These are phyloP conservation scores for Babyrousa celebensis DNA, from an alignment of 2,797 vertebrate genomes.

Conservation along the genomic window DNA sequence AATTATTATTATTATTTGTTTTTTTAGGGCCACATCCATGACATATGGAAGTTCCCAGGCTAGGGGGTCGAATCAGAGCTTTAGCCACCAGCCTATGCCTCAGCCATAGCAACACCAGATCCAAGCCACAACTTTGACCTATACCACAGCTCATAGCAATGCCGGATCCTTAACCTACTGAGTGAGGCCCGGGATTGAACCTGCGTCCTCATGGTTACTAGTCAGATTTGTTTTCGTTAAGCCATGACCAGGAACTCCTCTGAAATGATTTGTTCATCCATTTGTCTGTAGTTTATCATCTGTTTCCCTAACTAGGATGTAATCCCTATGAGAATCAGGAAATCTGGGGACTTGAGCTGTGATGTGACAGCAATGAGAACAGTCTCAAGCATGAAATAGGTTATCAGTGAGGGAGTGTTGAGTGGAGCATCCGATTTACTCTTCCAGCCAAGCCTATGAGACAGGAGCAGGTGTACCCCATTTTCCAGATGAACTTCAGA, in stretches of 20 bases:
- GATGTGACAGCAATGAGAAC: background rate
- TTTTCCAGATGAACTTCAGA: conserved; percentile 2
- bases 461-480: background rate
- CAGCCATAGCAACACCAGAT: too few relatives aligned
- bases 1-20: background rate
- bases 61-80: too few relatives aligned
- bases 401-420: background rate
- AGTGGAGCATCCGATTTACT: background rate
- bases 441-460: background rate
- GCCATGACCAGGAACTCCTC: too few relatives aligned
- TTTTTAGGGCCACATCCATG: too few relatives aligned
- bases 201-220: too few relatives aligned
- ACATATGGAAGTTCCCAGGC: too few relatives aligned
- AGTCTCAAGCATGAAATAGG: background rate
- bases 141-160: too few relatives aligned
- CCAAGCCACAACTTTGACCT: too few relatives aligned
- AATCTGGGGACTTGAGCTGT: background rate
- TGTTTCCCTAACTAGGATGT: background rate
- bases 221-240: too few relatives aligned
- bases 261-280: background rate
- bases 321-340: background rate
- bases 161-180: too few relatives aligned
- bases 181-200: too few relatives aligned
- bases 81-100: too few relatives aligned
- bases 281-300: background rate